A percentile compares a stretch with the other conserved stretches of the same genome.
Conservation (phyloP, 2,797 vertebrate species). For the Gymnothorax reevesii region DNA sequence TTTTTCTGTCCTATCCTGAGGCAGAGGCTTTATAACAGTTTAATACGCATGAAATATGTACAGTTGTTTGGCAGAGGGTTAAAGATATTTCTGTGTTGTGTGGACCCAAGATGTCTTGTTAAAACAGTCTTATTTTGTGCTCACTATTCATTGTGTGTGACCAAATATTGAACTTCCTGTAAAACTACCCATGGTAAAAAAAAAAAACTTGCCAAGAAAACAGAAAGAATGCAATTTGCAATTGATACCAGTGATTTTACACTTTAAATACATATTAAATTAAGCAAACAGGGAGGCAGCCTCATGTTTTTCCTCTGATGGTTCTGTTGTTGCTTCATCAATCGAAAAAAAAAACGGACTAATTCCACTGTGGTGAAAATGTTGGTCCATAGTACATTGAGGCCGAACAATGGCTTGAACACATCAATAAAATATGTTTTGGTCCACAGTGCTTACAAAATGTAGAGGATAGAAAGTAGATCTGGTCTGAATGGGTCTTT, state of each 20-base stretch:
- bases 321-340: not conserved
- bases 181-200: not conserved
- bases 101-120: not conserved
- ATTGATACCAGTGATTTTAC: too few species aligned
- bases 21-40: not conserved
- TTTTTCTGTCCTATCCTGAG: not conserved
- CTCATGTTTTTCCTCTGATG: not conserved
- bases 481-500: too few species aligned
- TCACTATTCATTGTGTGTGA: not conserved
- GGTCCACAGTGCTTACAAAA: not conserved
- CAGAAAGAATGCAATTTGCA: too few species aligned
- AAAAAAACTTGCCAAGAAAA: not conserved
- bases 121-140: not conserved
- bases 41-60: slow-evolving; percentile 18
- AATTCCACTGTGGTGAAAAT: not conserved
- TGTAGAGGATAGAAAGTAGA: too few species aligned
- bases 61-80: not conserved
- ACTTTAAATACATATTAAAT: too few species aligned
- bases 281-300: not conserved
- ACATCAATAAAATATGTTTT: not conserved
- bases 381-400: not conserved
- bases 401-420: not conserved
- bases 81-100: not conserved
- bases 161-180: not conserved
- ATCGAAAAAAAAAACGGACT: not conserved